A percentile compares a stretch with the other conserved stretches of the same genome.
Conservation (phyloP, 2,888 invertebrate species). For the Phyto melanocephala region DNA sequence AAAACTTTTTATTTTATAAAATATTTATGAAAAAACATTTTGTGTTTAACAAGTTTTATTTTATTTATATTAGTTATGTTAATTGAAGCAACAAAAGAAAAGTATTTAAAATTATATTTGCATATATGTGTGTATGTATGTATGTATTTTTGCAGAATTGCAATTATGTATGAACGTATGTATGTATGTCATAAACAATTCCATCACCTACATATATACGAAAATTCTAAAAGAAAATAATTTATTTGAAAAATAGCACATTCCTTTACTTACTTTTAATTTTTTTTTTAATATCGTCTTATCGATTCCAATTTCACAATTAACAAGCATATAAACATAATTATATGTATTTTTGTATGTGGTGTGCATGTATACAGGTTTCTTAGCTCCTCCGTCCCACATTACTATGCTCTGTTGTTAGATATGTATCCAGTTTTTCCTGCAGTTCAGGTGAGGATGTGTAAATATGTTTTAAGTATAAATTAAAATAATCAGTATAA, state of each 20-base stretch:
- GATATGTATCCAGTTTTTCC: conserved; percentile 39
- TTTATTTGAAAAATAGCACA: conserved; percentile 19
- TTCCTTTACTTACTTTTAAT: conserved; percentile 19
- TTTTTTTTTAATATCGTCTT: conserved; percentile 1
- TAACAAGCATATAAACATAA: too few species aligned
- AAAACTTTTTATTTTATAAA: too few species aligned
- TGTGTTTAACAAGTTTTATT: too few species aligned
- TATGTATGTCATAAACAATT: background rate
- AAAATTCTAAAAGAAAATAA: conserved; percentile 44
- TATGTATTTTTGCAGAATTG: too few species aligned
- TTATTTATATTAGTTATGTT: too few species aligned
- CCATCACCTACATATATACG: background rate
- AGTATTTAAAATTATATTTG: too few species aligned
- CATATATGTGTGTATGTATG: too few species aligned
- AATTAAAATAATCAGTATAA: conserved; percentile 77
- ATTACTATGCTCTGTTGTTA: conserved; percentile 22
- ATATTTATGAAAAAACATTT: too few species aligned
- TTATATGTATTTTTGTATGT: too few species aligned
- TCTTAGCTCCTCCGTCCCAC: background rate
- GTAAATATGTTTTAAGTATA: conserved; percentile 77
- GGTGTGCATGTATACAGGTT: background rate
- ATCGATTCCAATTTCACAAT: background rate
- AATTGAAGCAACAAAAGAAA: too few species aligned
- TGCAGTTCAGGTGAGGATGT: conserved; percentile 69
- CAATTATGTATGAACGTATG: too few species aligned